phyloP scores from a whole-genome alignment of 2,888 invertebrate species.

The Archips crataeganus region DNA sequence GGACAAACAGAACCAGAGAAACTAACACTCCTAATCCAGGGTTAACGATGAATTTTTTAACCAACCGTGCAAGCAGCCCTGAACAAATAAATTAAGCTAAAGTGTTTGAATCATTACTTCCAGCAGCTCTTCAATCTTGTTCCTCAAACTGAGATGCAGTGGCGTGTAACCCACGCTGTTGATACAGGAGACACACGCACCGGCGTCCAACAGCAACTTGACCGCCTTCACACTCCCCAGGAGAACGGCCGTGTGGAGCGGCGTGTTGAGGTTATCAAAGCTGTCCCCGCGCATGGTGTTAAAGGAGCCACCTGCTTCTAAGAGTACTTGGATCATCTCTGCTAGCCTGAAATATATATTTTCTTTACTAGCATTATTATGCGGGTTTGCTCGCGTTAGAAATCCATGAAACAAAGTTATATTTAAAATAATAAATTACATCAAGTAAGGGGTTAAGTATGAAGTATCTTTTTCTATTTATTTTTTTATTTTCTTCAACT shows the following conservation, averaged over 20 bases:
- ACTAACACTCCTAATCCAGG: too few relatives aligned
- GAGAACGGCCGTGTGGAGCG: constrained; percentile 62
- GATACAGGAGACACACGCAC: constrained; percentile 47
- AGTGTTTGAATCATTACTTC: constrained; percentile 10
- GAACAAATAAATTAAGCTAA: neutral
- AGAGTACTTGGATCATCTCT: constrained; percentile 22
- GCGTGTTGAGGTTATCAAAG: constrained; percentile 48
- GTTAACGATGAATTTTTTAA: too few relatives aligned
- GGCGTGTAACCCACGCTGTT: constrained; percentile 58
- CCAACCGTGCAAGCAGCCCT: neutral
- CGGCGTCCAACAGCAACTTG: constrained; percentile 9
- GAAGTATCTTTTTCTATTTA: too few relatives aligned
- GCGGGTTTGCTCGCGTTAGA: too few relatives aligned
- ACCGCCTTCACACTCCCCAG: constrained; percentile 22
- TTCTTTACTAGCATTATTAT: too few relatives aligned
- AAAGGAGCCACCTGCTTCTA: constrained; percentile 27
- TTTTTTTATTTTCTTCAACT: too few relatives aligned
- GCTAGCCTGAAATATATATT: constrained; percentile 18
- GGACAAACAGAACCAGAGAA: too few relatives aligned
- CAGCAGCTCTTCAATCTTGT: constrained; percentile 44
- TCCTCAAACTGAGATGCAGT: constrained; percentile 57
- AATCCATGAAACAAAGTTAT: too few relatives aligned
- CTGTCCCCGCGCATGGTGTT: constrained; percentile 36
- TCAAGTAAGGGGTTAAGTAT: too few relatives aligned
- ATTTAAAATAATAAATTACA: too few relatives aligned